Evolutionary conservation across 37 sponge, comb jelly and placozoan genomes (phyloP).

Genomic region (Bolinopsis microptera): DNA sequence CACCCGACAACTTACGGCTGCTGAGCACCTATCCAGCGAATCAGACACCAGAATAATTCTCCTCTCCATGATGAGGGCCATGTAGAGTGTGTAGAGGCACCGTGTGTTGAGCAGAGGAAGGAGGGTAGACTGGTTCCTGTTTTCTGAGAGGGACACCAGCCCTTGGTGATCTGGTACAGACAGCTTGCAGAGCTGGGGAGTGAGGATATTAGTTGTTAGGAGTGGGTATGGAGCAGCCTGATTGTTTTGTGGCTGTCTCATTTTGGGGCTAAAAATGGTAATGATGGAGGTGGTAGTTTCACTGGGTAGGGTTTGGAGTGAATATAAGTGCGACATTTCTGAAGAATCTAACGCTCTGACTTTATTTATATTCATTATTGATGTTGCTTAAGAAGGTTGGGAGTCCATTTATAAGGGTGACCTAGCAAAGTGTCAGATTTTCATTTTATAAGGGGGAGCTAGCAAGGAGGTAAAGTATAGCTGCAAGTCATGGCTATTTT

Average conservation of each 20-base stretch:
- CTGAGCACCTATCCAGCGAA: slow-evolving; percentile 12
- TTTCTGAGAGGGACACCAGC: not conserved
- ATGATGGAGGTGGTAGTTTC: not conserved
- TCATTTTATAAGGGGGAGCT: not conserved
- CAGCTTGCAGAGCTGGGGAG: slow-evolving; percentile 28
- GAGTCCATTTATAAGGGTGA: not conserved
- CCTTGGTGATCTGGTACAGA: slow-evolving; percentile 54
- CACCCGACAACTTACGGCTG: slow-evolving; percentile 8
- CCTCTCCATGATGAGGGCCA: slow-evolving; percentile 51
- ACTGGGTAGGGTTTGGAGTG: not conserved
- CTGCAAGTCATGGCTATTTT: not conserved
- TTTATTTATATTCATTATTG: not conserved
- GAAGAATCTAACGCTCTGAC: too few species aligned
- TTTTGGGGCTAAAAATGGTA: not conserved
- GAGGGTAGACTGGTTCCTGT: not conserved
- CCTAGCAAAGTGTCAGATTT: not conserved
- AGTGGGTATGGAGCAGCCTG: not conserved
- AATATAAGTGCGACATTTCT: not conserved
- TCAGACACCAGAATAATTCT: slow-evolving; percentile 14
- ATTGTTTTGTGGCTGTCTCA: too few species aligned
- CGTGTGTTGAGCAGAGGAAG: slow-evolving; percentile 27
- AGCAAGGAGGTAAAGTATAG: not conserved
- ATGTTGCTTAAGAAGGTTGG: not conserved
- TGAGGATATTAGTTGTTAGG: not conserved
- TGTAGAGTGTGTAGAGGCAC: slow-evolving; percentile 46